These are phyloP conservation scores for Pegoplata infirma DNA, from an alignment of 2,888 invertebrate genomes.

Conservation along the genomic window DNA sequence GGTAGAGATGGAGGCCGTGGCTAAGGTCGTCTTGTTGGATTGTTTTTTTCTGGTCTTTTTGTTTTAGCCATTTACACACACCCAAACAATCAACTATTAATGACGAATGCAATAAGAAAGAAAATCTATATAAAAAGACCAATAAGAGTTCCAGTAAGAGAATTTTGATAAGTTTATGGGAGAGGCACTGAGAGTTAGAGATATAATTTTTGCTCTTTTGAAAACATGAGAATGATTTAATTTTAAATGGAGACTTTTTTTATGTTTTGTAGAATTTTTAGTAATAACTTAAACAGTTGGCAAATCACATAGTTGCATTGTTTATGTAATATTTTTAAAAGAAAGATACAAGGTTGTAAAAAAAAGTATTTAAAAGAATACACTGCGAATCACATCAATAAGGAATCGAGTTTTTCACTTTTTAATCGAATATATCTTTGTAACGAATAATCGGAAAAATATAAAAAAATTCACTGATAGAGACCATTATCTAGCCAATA, in stretches of 20 bases:
- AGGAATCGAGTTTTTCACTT: too few species aligned
- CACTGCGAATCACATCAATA: too few species aligned
- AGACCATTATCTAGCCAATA: too few species aligned
- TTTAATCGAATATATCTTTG: too few species aligned
- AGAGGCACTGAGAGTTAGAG: background rate
- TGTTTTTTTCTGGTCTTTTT: too few species aligned
- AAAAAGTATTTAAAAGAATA: too few species aligned
- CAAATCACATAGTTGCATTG: slow-evolving; percentile 36
- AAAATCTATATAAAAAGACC: slow-evolving; percentile 11
- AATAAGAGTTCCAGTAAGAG: slow-evolving; percentile 23
- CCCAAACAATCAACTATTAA: slow-evolving; percentile 15
- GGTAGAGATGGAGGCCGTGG: slow-evolving; percentile 52
- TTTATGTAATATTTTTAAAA: background rate
- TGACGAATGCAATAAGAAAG: slow-evolving; percentile 22
- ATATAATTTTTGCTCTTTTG: background rate
- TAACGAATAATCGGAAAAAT: too few species aligned
- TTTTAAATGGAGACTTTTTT: slow-evolving; percentile 32
- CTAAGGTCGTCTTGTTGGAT: slow-evolving; percentile 55
- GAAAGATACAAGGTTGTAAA: background rate
- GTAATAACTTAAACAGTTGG: slow-evolving; percentile 14
- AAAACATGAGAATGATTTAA: background rate
- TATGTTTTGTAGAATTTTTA: slow-evolving; percentile 28
- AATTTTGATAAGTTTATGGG: background rate
- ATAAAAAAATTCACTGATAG: too few species aligned
- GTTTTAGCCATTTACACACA: slow-evolving; percentile 29